A percentile compares a stretch with the other conserved stretches of the same genome.
Evolutionary conservation across 1,140 invertebrate genomes (phyloP).

Genomic region (Hesperophylax magnus): DNA sequence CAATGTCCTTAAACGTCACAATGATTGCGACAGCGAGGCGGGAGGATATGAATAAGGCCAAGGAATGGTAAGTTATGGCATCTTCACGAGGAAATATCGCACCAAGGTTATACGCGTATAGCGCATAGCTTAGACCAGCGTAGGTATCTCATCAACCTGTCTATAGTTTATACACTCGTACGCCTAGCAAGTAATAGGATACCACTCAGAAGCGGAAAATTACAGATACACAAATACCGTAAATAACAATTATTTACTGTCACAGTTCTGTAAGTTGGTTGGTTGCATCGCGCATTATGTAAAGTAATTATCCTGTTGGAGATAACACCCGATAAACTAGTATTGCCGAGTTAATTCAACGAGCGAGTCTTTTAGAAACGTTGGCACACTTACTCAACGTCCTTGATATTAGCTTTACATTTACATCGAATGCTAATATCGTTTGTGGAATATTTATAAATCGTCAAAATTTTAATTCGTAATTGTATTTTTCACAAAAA

Average conservation of each 20-base stretch:
- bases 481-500: no score
- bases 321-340: slow-evolving; percentile 27
- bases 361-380: neutral
- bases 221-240: slow-evolving; percentile 10
- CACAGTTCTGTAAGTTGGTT: neutral
- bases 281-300: slow-evolving; percentile 1
- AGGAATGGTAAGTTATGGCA: neutral
- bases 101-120: neutral
- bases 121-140: neutral
- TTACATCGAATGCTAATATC: neutral
- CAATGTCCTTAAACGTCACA: slow-evolving; percentile 27
- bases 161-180: neutral
- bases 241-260: slow-evolving; percentile 14
- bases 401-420: slow-evolving; percentile 16
- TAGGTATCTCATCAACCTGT: neutral
- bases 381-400: slow-evolving; percentile 20
- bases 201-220: slow-evolving; percentile 12
- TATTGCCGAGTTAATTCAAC: neutral
- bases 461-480: no score
- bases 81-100: neutral
- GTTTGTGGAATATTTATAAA: no score
- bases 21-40: neutral
- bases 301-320: slow-evolving; percentile 26
- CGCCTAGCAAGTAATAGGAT: no score
- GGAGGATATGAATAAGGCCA: neutral